phyloP scores from a whole-genome alignment of 2,113 vertebrate species.

The Lutjanus erythropterus region DNA sequence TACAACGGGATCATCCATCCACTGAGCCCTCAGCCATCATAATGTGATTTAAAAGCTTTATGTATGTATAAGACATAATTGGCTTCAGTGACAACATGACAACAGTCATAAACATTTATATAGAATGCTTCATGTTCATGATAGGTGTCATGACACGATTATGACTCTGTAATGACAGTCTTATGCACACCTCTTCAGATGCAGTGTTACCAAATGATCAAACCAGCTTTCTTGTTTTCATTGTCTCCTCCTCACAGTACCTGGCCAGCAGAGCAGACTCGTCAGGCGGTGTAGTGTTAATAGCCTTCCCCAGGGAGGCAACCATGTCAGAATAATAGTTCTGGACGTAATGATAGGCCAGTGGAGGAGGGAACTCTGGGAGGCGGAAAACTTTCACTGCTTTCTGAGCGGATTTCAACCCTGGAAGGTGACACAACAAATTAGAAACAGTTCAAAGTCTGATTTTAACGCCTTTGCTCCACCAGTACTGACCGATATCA shows the following conservation, averaged over 20 bases:
- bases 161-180: too few species aligned
- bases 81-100: too few species aligned
- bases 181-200: too few species aligned
- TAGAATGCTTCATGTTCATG: too few species aligned
- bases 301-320: conserved; percentile 88
- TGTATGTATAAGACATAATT: too few species aligned
- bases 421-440: conserved; percentile 70
- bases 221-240: not conserved
- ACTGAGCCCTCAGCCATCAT: too few species aligned
- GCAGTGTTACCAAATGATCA: too few species aligned
- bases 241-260: conserved; percentile 66
- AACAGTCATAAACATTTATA: too few species aligned
- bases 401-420: conserved; percentile 74
- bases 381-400: conserved; percentile 88
- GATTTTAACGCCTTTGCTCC: not conserved
- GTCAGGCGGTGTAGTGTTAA: conserved; percentile 82
- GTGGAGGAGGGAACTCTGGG: conserved; percentile 92
- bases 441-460: not conserved
- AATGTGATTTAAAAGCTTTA: too few species aligned
- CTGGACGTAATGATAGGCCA: conserved; percentile 90
- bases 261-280: conserved; percentile 90
- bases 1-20: too few species aligned
- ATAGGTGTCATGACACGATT: too few species aligned
- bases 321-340: conserved; percentile 90
- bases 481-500: conserved; percentile 55